These are phyloP conservation scores for Fulica atra DNA, from an alignment of 2,113 vertebrate genomes.

Conservation along the genomic window DNA sequence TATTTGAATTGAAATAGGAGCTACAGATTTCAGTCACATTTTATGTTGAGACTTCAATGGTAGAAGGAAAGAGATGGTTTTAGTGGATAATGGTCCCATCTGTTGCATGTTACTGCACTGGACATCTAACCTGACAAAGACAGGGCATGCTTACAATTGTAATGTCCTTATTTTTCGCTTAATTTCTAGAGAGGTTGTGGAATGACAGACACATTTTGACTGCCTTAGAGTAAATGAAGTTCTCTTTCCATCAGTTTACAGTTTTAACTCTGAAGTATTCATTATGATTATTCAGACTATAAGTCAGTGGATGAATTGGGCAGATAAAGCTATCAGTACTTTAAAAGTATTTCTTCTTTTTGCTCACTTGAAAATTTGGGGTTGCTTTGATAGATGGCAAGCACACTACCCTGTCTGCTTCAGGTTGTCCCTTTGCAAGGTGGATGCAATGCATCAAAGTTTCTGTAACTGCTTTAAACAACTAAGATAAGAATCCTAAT, in stretches of 20 bases:
- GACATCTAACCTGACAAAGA: neutral
- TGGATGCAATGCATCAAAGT: constrained; percentile 25
- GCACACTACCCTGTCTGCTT: neutral
- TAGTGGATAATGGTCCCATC: neutral
- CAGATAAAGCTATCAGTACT: neutral
- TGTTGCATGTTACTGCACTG: neutral
- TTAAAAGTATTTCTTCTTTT: neutral
- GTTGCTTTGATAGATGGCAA: neutral
- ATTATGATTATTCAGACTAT: neutral
- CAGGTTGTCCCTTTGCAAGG: neutral
- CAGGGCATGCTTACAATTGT: neutral
- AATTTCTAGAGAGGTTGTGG: neutral
- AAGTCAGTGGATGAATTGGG: neutral
- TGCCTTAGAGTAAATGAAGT: neutral
- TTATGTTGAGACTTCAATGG: neutral
- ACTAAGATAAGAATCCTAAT: constrained; percentile 32
- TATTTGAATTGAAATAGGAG: neutral
- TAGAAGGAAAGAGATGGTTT: neutral
- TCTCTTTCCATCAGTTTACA: neutral
- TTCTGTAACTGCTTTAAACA: constrained; percentile 42
- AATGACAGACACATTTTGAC: neutral
- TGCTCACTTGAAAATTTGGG: neutral
- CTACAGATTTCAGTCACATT: neutral
- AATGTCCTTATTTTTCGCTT: neutral
- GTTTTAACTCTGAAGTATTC: neutral